Conservation (phyloP, 2,888 invertebrate genomes). For the Capitulum mitella region DNA sequence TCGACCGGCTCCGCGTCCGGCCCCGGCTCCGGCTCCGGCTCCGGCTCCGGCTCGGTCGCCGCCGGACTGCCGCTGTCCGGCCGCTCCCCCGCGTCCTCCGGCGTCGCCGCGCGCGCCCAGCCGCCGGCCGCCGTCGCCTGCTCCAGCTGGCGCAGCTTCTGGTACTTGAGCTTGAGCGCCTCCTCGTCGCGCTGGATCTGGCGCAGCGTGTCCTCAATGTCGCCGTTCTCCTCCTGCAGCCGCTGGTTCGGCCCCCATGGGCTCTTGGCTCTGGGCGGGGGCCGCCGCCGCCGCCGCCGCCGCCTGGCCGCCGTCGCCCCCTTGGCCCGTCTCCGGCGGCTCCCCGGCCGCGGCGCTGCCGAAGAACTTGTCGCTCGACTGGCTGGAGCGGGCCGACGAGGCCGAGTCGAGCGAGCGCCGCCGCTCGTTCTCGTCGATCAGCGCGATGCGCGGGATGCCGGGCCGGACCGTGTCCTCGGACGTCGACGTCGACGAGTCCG, state of each 20-base stretch:
- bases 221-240: conserved; percentile 30
- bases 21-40: neutral
- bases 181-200: conserved; percentile 27
- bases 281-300: neutral
- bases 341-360: neutral
- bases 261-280: conserved; percentile 20
- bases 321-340: neutral
- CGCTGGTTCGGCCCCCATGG: too few relatives aligned
- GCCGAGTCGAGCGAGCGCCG: conserved; percentile 15
- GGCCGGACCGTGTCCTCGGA: conserved; percentile 11
- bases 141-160: neutral
- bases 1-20: neutral
- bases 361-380: conserved; percentile 16
- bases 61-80: neutral
- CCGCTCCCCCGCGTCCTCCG: neutral
- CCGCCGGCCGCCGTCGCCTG: neutral
- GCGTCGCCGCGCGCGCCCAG: neutral
- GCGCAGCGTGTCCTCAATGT: conserved; percentile 34
- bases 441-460: conserved; percentile 3
- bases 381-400: conserved; percentile 2
- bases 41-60: neutral
- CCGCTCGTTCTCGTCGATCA: conserved; percentile 6
- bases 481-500: conserved; percentile 1
- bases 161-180: conserved; percentile 12
- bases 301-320: neutral